Conservation (phyloP, 2,888 invertebrate species). For the Eupeodes luniger region DNA sequence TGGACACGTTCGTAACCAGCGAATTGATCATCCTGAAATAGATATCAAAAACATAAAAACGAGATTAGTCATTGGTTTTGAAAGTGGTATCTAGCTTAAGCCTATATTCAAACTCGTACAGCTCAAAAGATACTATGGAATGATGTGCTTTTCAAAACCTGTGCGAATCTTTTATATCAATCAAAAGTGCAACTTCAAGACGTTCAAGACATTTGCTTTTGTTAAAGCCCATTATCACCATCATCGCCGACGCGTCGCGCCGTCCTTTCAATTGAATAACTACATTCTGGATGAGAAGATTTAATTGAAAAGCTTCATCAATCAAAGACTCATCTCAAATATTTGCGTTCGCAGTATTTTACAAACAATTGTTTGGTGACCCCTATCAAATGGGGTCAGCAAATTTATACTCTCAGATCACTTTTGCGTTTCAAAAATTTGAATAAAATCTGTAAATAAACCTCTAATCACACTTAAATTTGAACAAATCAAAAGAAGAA, state of each 20-base stretch:
- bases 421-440: slow-evolving; percentile 20
- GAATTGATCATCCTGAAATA: slow-evolving; percentile 66
- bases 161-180: slow-evolving; percentile 55
- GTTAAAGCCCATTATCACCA: slow-evolving; percentile 8
- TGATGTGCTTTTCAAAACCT: slow-evolving; percentile 21
- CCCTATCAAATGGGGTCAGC: slow-evolving; percentile 40
- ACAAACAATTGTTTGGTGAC: slow-evolving; percentile 18
- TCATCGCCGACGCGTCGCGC: background rate
- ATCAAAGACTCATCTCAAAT: slow-evolving; percentile 47
- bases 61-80: background rate
- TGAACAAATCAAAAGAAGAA: background rate
- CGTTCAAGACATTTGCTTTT: slow-evolving; percentile 40
- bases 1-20: slow-evolving; percentile 82
- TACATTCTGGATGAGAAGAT: background rate
- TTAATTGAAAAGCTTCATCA: slow-evolving; percentile 31
- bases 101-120: slow-evolving; percentile 25
- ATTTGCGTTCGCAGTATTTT: slow-evolving; percentile 51
- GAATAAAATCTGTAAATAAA: background rate
- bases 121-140: slow-evolving; percentile 38
- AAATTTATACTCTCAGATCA: slow-evolving; percentile 24
- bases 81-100: background rate
- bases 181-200: slow-evolving; percentile 40
- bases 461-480: slow-evolving; percentile 28
- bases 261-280: slow-evolving; percentile 46
- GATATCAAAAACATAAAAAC: background rate